Evolutionary conservation across 2,888 invertebrate species (phyloP), one percentile per base, ranked within the genome.

Genomic region (Drosophila neonasuta): DNA sequence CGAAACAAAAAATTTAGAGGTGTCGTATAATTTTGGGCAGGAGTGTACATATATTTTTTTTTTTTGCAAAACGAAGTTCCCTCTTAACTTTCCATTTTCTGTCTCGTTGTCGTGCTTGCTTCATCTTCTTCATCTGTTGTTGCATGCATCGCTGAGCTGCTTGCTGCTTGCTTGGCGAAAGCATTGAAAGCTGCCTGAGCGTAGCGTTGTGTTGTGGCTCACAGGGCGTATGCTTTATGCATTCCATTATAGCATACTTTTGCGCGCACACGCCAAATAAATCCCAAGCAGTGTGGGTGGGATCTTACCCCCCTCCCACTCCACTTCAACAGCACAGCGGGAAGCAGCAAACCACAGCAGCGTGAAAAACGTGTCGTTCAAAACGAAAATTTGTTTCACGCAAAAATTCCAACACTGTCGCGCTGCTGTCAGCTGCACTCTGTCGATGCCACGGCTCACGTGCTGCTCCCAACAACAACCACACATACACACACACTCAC

Each of bases 221-320:
- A 77, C 75, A 61, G 68, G 71, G 79, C 83, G 73, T 71, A 80
- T 83, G 66, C 86, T 83, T 78, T 83, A 73, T 80, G 80, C 80
- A 80, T 85, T 82, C 81, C 71, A 66, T 76, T 80, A 75, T 80
- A 71, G 76, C 86, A 82, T 80, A 80, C 86, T 78, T 82, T 78
- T 61, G 68, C 69, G 83, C 77, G 74, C 73, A 65, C 71, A 68
- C 58, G 75, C 68, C 60, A 71, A 71, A 74, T 71, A 70, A 69
- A 68, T 69, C 54, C 58, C 55, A 39, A 56, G 60, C 32, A 49
- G 24, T 24, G 24, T 24, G 24, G 24, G 24, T 36, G 30, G 39
- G 45, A n/a, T 13, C 39, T 29, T 11, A 10, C 11, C 8, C 24
- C 30, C 11, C 8, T 1, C 8, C 9, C 30, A 7, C 9, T 2